These are phyloP conservation scores for Chrysemys picta DNA, from an alignment of 2,113 vertebrate species.

Conservation along the genomic window DNA sequence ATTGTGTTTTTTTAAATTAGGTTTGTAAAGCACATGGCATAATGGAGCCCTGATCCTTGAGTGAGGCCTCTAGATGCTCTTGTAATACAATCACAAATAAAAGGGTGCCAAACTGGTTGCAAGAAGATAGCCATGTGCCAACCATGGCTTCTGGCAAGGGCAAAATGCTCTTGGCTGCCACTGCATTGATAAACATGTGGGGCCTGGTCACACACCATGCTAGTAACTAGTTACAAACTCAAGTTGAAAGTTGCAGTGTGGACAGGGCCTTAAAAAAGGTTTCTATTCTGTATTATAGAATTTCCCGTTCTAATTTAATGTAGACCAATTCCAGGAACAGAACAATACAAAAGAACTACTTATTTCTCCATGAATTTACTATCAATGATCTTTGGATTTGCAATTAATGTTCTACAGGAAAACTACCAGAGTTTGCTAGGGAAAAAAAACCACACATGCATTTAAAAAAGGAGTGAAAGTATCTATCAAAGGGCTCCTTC, in stretches of 20 bases:
- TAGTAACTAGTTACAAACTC: not conserved
- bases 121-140: not conserved
- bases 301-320: not conserved
- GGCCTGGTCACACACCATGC: not conserved
- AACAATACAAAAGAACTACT: rapidly evolving
- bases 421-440: not conserved
- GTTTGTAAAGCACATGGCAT: not conserved
- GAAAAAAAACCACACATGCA: not conserved
- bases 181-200: not conserved
- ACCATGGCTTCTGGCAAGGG: not conserved
- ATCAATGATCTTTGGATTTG: not conserved
- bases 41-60: not conserved
- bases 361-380: not conserved
- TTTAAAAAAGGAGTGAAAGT: slow-evolving; percentile 8
- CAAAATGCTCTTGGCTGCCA: not conserved
- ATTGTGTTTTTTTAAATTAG: not conserved
- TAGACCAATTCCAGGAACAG: not conserved
- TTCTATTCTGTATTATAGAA: not conserved
- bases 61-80: not conserved
- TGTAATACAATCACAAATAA: not conserved
- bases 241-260: not conserved
- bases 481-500: not conserved
- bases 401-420: not conserved
- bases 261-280: not conserved
- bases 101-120: not conserved